Base-by-base conservation (phyloP, 2,113 vertebrate species). In the Ascaphus truei region DNA sequence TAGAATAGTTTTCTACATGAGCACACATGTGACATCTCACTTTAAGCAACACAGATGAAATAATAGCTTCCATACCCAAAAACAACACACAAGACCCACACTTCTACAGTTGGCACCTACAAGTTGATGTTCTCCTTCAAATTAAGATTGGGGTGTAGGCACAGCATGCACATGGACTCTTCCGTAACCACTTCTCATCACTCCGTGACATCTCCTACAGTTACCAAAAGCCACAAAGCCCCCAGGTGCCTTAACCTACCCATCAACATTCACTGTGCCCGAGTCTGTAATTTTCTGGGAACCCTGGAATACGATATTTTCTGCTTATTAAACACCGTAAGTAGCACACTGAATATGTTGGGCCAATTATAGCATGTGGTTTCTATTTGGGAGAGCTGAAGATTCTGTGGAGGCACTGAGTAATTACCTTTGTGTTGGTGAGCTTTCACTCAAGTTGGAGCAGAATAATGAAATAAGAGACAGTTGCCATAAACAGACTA, bases 311-410 rank as follows among this genome's bases (percentile, higher is more conserved):
- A 91, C 94, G 88, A 76, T 93, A 91, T 94, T 95, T 94, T 91
- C 87, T 93, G 86, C 91, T 96, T 92, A 97, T 95, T 97, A 94
- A 93, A 91, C 86, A 93, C 95, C 95, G 92, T 88, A 91, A 91
- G 87, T 86, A 75, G 81, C 83, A 86, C 87, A 89, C 84, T 80
- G 84, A 90, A 89, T 82, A 79, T 55, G 59, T 72, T 75, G 75
- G 45, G 79, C 77, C 88, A 87, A 86, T 85, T 84, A 80, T 80
- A 86, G 89, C 95, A 98, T 98, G 93, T 98, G 95, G 93, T 95
- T 97, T 92, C 95, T 91, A 98, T 98, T 98, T 97, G 83, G 83
- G 82, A 81, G 92, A 88, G 90, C 93, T 89, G 89, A 83, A 80
- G 81, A 84, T 83, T 82, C 76, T 83, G 81, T 2, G 58, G 89